Conservation (phyloP, 1,140 invertebrate genomes). For the Drosophila navojoa region DNA sequence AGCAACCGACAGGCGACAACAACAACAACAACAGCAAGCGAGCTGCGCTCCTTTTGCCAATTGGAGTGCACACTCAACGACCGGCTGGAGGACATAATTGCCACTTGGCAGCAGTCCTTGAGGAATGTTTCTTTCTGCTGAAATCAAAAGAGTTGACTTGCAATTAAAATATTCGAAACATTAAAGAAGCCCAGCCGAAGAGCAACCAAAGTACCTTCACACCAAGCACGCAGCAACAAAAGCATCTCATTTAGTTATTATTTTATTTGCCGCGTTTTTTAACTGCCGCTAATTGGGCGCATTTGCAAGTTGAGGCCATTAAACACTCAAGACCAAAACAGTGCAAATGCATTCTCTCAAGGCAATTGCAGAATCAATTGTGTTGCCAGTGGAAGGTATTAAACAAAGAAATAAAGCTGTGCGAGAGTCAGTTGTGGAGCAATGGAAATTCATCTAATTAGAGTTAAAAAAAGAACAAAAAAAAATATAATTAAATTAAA, state of each 20-base stretch:
- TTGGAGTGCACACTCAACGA: conserved; percentile 60
- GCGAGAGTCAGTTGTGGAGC: not conserved
- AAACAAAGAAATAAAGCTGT: not conserved
- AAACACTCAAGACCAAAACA: conserved; percentile 2
- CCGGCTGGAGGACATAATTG: conserved; percentile 75
- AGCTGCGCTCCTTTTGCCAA: conserved; percentile 40
- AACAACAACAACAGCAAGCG: conserved; percentile 9
- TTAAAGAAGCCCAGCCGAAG: conserved; percentile 32
- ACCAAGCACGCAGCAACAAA: not conserved
- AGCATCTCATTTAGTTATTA: conserved; percentile 31
- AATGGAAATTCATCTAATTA: not conserved
- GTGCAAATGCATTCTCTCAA: not conserved
- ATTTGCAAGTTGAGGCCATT: conserved; percentile 1
- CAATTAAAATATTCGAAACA: conserved; percentile 74
- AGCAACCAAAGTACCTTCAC: not conserved
- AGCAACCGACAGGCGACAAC: conserved; percentile 15
- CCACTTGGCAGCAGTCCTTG: conserved; percentile 63
- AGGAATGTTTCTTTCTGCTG: conserved; percentile 50
- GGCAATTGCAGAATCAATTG: conserved; percentile 6
- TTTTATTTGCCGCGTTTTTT: not conserved
- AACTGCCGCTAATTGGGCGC: conserved; percentile 13
- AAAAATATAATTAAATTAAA: too few species aligned
- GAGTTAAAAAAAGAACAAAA: too few species aligned
- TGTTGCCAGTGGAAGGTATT: not conserved
- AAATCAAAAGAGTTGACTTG: conserved; percentile 69